phyloP scores from a whole-genome alignment of 2,797 vertebrate species.

The Hybognathus amarus region DNA sequence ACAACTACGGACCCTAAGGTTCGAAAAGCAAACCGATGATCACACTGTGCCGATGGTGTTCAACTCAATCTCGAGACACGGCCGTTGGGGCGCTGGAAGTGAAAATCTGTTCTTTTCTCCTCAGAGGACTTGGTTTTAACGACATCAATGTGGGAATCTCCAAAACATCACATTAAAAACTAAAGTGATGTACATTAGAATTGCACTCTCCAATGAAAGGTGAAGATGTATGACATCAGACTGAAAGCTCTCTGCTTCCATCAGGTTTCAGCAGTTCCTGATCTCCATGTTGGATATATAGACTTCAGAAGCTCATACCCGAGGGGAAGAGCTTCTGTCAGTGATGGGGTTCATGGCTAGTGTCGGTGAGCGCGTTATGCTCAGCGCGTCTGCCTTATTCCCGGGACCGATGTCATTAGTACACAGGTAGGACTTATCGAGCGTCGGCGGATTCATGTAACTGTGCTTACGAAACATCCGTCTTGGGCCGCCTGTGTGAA shows the following conservation, averaged over 20 bases:
- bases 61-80: background rate
- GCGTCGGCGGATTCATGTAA: slow-evolving; percentile 58
- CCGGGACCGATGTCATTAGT: slow-evolving; percentile 38
- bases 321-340: background rate
- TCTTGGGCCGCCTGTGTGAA: slow-evolving; percentile 45
- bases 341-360: background rate
- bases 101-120: background rate
- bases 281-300: background rate
- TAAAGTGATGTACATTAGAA: background rate
- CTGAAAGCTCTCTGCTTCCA: too few relatives aligned
- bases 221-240: too few relatives aligned
- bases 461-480: slow-evolving; percentile 76
- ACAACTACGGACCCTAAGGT: background rate
- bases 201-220: background rate
- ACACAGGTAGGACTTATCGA: slow-evolving; percentile 51
- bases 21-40: background rate
- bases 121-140: background rate
- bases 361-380: background rate
- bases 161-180: background rate
- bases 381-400: background rate
- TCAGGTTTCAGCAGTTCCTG: background rate
- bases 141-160: background rate
- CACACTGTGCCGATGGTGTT: background rate
- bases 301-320: too few relatives aligned
- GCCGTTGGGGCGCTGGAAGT: background rate